Percentiles rank a stretch among this genome's conserved stretches.
Conservation (phyloP, 2,888 invertebrate species). For the Noctua janthe region DNA sequence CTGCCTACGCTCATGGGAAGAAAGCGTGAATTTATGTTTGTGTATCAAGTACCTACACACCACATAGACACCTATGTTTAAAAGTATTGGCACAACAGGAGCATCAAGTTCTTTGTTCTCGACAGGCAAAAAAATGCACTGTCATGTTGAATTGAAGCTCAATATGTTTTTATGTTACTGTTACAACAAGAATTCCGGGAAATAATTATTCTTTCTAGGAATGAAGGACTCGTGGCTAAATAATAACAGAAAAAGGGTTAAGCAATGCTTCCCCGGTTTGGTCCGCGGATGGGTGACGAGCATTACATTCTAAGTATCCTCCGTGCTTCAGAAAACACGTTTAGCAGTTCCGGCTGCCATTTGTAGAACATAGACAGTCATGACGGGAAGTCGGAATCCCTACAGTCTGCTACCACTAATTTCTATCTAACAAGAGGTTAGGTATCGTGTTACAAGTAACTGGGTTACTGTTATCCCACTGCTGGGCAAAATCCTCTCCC, state of each 20-base stretch:
- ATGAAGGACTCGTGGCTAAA: not conserved
- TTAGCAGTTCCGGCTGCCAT: not conserved
- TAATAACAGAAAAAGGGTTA: not conserved
- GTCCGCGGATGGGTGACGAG: not conserved
- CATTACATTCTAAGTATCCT: not conserved
- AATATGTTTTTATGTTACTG: conserved; percentile 33
- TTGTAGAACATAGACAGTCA: not conserved
- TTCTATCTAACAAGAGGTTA: too few species aligned
- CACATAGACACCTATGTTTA: conserved; percentile 4
- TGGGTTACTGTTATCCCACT: not conserved
- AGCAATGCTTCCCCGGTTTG: not conserved
- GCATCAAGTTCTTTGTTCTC: conserved; percentile 13
- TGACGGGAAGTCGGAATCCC: not conserved
- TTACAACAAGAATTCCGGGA: not conserved
- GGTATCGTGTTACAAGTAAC: too few species aligned
- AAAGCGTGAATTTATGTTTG: too few species aligned
- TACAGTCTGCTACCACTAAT: too few species aligned
- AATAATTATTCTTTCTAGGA: conserved; percentile 12
- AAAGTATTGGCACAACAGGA: not conserved
- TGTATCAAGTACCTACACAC: too few species aligned
- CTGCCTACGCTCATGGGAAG: too few species aligned
- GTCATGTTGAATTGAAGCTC: conserved; percentile 37
- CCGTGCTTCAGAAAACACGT: not conserved
- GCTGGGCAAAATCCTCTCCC: not conserved
- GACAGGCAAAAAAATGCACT: conserved; percentile 3